Conservation (phyloP, 1,140 invertebrate genomes). For the Papilio machaon region DNA sequence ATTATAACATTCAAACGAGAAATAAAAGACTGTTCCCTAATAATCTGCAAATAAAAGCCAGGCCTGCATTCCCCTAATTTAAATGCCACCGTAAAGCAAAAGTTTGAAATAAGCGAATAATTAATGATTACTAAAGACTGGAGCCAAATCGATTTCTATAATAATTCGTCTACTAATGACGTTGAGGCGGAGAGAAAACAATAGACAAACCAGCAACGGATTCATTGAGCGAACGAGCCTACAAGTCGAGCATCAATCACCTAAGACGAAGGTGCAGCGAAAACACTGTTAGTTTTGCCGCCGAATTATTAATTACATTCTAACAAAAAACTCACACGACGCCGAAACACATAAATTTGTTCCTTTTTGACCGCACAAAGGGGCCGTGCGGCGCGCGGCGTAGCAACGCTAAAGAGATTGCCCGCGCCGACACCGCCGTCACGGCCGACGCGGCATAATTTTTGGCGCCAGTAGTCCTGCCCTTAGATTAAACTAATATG, state of each 20-base stretch:
- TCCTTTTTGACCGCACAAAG: slow-evolving; percentile 80
- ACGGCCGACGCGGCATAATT: slow-evolving; percentile 79
- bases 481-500: slow-evolving; percentile 81
- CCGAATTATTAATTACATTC: slow-evolving; percentile 83
- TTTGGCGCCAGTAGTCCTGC: slow-evolving; percentile 81
- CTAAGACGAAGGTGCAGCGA: slow-evolving; percentile 64
- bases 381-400: slow-evolving; percentile 70
- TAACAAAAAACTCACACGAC: slow-evolving; percentile 78
- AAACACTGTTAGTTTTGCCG: slow-evolving; percentile 84
- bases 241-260: slow-evolving; percentile 69
- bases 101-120: slow-evolving; percentile 19
- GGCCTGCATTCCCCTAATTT: background rate
- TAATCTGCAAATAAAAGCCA: background rate
- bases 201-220: slow-evolving; percentile 21
- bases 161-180: slow-evolving; percentile 37
- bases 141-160: slow-evolving; percentile 34
- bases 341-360: slow-evolving; percentile 81
- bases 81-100: background rate
- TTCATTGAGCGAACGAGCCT: slow-evolving; percentile 10
- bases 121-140: slow-evolving; percentile 19
- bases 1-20: no score
- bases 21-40: background rate
- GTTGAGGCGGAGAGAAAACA: slow-evolving; percentile 22
- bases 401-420: slow-evolving; percentile 80
- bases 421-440: slow-evolving; percentile 74